These are phyloP conservation scores for Melikaiella ostensackeni DNA, from an alignment of 2,888 invertebrate genomes.

Conservation along the genomic window DNA sequence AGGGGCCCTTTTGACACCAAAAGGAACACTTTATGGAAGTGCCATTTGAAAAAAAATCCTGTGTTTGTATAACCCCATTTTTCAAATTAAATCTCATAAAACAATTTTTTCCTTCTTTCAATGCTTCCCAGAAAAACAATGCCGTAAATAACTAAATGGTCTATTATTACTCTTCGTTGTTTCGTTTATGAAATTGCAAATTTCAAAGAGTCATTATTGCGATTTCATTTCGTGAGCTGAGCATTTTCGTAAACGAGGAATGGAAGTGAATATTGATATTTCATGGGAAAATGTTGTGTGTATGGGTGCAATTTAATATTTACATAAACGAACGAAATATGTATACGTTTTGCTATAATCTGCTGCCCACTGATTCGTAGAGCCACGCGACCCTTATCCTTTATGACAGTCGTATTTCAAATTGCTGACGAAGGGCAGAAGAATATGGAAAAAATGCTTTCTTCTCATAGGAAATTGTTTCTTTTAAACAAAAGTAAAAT, in stretches of 20 bases:
- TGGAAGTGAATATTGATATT: conserved; percentile 28
- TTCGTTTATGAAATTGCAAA: conserved; percentile 11
- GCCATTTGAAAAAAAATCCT: too few species aligned
- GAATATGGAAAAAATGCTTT: conserved; percentile 1
- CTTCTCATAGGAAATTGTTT: not conserved
- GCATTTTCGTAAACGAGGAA: not conserved
- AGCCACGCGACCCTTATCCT: not conserved
- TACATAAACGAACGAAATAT: conserved; percentile 10
- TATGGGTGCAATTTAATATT: not conserved
- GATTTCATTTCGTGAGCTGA: not conserved
- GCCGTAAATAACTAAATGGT: not conserved
- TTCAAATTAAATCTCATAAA: too few species aligned
- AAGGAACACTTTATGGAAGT: too few species aligned
- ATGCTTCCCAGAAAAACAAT: not conserved
- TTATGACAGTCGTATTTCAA: conserved; percentile 3
- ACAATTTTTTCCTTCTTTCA: too few species aligned
- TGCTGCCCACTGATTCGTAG: not conserved
- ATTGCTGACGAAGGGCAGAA: not conserved
- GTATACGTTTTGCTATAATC: not conserved
- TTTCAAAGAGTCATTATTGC: conserved; percentile 1
- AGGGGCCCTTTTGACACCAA: too few species aligned
- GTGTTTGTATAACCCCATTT: too few species aligned
- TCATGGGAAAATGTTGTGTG: not conserved
- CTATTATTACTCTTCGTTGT: conserved; percentile 15
- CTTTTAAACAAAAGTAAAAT: not conserved